phyloP scores from a whole-genome alignment of 2,113 vertebrate species.

The Sceloporus tristichus region DNA sequence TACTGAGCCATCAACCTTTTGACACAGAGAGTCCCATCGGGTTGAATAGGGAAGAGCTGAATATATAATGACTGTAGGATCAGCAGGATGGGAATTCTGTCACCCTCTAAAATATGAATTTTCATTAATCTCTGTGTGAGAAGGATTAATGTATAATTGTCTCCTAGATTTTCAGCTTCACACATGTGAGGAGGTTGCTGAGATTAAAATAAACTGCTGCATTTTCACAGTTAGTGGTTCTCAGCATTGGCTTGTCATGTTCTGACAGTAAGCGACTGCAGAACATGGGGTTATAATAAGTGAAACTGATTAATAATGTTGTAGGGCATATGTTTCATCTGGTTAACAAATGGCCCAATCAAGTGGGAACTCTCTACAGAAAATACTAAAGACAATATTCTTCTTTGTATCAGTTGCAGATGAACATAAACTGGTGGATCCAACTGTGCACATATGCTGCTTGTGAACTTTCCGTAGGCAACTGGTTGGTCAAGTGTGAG shows the following conservation, averaged over 20 bases:
- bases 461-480: neutral
- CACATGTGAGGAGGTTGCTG: neutral
- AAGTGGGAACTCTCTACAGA: neutral
- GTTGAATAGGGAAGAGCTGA: conserved; percentile 22
- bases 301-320: conserved; percentile 24
- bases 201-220: conserved; percentile 39
- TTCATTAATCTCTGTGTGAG: neutral
- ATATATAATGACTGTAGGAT: conserved; percentile 29
- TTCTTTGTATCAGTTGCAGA: neutral
- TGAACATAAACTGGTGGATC: neutral
- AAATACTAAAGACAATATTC: neutral
- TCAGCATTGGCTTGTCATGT: neutral
- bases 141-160: conserved; percentile 34
- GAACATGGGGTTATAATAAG: conserved; percentile 27
- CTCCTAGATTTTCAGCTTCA: neutral
- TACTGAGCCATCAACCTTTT: conserved; percentile 40
- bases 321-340: conserved; percentile 18
- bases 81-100: conserved; percentile 28
- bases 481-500: neutral
- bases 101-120: neutral
- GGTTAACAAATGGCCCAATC: conserved; percentile 8
- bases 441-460: neutral
- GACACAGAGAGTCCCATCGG: conserved; percentile 20
- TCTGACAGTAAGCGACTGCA: neutral
- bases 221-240: conserved; percentile 32